These are phyloP conservation scores for Drosophila cognata DNA, from an alignment of 2,888 invertebrate genomes.

Conservation along the genomic window DNA sequence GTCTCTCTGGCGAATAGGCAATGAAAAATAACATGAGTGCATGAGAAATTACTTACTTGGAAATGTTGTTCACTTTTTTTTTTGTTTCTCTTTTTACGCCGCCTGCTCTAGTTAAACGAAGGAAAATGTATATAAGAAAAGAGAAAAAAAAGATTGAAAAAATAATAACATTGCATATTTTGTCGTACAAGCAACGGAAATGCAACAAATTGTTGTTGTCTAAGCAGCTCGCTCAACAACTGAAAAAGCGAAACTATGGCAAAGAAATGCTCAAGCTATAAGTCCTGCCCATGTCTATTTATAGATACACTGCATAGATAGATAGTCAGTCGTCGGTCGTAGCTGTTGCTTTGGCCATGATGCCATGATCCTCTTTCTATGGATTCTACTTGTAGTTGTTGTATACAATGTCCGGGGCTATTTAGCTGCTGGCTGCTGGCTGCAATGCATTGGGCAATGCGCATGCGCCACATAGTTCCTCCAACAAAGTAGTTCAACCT, in stretches of 20 bases:
- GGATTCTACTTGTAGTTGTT: conserved; percentile 30
- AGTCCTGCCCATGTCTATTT: conserved; percentile 58
- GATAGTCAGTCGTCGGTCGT: conserved; percentile 17
- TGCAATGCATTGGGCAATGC: conserved; percentile 52
- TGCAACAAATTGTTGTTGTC: conserved; percentile 74
- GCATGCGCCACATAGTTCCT: conserved; percentile 53
- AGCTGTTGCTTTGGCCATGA: conserved; percentile 13
- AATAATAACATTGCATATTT: conserved; percentile 57
- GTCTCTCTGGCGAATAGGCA: conserved; percentile 31
- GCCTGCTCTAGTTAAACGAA: conserved; percentile 53
- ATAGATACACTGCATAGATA: conserved; percentile 38
- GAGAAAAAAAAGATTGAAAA: conserved; percentile 1
- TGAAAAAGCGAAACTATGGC: conserved; percentile 72
- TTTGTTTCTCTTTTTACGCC: conserved; percentile 3
- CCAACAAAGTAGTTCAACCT: conserved; percentile 76
- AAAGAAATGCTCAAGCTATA: conserved; percentile 10
- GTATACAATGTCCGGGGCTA: conserved; percentile 44
- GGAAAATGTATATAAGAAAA: conserved; percentile 2
- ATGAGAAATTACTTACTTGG: conserved; percentile 76
- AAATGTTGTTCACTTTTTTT: conserved; percentile 49
- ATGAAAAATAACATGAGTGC: conserved; percentile 53
- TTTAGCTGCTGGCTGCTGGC: conserved; percentile 18
- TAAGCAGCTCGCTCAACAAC: conserved; percentile 21
- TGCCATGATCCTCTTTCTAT: conserved; percentile 37
- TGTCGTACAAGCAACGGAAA: conserved; percentile 76